Evolutionary conservation across 2,113 vertebrate species (phyloP).

Genomic region (Laterallus jamaicensis): DNA sequence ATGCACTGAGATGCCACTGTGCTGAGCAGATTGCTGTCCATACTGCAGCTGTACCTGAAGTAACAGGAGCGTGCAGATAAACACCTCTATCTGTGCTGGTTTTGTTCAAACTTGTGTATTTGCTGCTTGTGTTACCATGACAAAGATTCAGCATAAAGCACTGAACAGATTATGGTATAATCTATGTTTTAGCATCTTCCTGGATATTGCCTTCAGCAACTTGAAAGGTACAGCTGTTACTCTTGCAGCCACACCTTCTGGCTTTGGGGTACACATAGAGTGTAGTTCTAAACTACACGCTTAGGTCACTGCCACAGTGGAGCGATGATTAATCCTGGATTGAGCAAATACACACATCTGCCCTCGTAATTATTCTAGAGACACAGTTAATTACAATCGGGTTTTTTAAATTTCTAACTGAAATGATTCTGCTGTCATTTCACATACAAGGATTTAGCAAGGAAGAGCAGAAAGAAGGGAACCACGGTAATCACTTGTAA

Average conservation of each 20-base stretch:
- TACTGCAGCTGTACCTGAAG: neutral
- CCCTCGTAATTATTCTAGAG: slow-evolving; percentile 29
- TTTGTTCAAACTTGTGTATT: neutral
- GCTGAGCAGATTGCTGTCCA: neutral
- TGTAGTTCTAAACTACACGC: neutral
- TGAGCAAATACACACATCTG: slow-evolving; percentile 21
- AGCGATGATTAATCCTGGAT: slow-evolving; percentile 14
- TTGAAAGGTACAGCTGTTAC: neutral
- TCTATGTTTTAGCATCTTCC: neutral
- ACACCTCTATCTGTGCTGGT: neutral
- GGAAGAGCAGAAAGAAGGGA: neutral
- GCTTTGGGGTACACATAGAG: neutral
- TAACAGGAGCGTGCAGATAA: neutral
- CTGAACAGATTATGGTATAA: neutral
- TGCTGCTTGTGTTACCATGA: neutral
- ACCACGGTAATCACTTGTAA: neutral
- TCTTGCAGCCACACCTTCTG: slow-evolving; percentile 35
- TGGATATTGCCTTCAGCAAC: neutral
- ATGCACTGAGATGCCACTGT: neutral
- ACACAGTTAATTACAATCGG: slow-evolving; percentile 8
- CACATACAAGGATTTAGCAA: neutral
- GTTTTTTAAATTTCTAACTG: neutral
- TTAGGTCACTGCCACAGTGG: neutral
- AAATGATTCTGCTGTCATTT: slow-evolving; percentile 47
- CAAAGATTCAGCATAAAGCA: neutral